phyloP scores from a whole-genome alignment of 2,113 vertebrate species.

The Anseranas semipalmata region DNA sequence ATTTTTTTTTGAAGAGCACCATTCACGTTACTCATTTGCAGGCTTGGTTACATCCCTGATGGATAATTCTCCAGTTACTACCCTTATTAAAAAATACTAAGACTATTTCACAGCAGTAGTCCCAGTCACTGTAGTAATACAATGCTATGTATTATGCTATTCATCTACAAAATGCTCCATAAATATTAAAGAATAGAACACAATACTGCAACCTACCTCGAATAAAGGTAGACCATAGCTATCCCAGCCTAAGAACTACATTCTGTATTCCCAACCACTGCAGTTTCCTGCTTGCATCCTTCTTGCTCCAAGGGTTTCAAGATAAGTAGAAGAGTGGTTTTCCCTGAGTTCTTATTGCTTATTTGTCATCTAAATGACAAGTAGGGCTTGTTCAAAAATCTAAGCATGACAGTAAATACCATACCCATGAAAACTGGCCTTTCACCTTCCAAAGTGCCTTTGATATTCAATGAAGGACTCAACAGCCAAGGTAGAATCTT shows the following conservation, averaged over 20 bases:
- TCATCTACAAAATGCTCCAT: not conserved
- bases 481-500: not conserved
- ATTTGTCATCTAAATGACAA: not conserved
- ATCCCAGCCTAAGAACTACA: not conserved
- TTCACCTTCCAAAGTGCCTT: not conserved
- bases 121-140: not conserved
- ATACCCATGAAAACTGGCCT: not conserved
- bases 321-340: not conserved
- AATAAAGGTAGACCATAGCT: not conserved
- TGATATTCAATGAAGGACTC: not conserved
- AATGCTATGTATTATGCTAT: not conserved
- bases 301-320: not conserved
- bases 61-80: constrained; percentile 42
- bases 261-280: not conserved
- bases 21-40: constrained; percentile 32
- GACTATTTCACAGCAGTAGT: constrained; percentile 2
- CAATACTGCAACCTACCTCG: not conserved
- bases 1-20: not conserved
- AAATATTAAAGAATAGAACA: not conserved
- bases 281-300: rapidly evolving
- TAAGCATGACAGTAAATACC: not conserved
- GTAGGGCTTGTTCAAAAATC: not conserved
- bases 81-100: constrained; percentile 28
- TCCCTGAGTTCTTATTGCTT: not conserved
- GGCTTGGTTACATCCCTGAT: constrained; percentile 17